A percentile compares a stretch with the other conserved stretches of the same genome.
Conservation (phyloP, 2,888 invertebrate genomes). For the Smittia aterrima region DNA sequence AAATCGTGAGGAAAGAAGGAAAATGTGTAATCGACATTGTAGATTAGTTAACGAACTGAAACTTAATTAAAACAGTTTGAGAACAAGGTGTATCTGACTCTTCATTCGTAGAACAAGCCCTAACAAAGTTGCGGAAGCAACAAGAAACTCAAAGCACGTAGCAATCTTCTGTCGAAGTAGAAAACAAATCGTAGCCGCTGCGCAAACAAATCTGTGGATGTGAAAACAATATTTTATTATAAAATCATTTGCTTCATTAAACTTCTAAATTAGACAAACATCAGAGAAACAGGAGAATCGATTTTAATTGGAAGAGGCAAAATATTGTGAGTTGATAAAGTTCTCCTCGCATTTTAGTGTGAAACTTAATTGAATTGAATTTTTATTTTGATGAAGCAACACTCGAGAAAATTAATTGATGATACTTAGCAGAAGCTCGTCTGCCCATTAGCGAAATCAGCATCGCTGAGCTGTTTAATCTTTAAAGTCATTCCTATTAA, state of each 20-base stretch:
- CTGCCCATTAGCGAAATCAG: not conserved
- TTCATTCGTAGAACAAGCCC: too few relatives aligned
- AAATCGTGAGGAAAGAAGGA: too few relatives aligned
- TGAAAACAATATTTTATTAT: slow-evolving; percentile 3
- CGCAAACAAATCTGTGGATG: not conserved
- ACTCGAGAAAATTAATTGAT: too few relatives aligned
- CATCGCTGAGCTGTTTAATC: not conserved
- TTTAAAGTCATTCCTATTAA: not conserved
- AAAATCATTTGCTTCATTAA: slow-evolving; percentile 18
- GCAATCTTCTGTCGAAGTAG: not conserved
- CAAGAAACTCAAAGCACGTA: slow-evolving; percentile 44
- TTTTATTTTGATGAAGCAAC: not conserved
- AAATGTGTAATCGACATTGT: not conserved
- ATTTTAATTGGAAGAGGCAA: not conserved
- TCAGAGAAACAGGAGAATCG: not conserved
- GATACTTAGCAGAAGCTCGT: not conserved
- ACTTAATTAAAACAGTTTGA: not conserved
- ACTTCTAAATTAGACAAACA: slow-evolving; percentile 4
- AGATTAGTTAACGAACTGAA: not conserved
- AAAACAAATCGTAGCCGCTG: not conserved
- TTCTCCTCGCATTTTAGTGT: too few relatives aligned
- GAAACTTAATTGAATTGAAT: not conserved
- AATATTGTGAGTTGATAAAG: too few relatives aligned
- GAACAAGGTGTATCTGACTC: slow-evolving; percentile 42
- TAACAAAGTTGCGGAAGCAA: slow-evolving; percentile 44